phyloP scores from a whole-genome alignment of 2,888 invertebrate genomes.

The Acanthococcus lagerstroemiae region DNA sequence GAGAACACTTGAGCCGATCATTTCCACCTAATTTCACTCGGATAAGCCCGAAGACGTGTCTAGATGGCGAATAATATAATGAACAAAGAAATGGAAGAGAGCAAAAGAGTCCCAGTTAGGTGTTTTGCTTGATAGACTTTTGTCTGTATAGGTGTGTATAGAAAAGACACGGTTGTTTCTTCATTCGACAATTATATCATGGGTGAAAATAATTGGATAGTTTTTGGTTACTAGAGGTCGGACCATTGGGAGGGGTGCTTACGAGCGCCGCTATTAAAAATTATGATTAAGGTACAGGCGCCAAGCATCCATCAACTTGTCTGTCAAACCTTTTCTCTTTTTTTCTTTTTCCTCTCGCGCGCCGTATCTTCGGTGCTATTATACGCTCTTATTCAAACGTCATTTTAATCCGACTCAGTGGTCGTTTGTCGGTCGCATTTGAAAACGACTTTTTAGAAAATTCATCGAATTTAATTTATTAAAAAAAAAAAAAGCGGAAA shows the following conservation, averaged over 20 bases:
- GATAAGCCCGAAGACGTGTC: too few relatives aligned
- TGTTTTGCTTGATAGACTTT: too few relatives aligned
- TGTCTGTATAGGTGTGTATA: too few relatives aligned
- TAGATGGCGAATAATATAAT: too few relatives aligned
- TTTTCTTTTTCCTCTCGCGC: slow-evolving; percentile 10
- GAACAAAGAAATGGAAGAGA: too few relatives aligned
- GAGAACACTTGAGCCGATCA: too few relatives aligned
- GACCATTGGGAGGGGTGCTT: neutral
- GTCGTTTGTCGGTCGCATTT: slow-evolving; percentile 16
- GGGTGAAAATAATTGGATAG: slow-evolving; percentile 19
- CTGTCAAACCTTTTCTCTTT: slow-evolving; percentile 27
- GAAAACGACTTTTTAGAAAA: too few relatives aligned
- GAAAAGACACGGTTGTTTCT: neutral
- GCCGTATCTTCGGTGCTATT: neutral
- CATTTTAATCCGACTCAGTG: slow-evolving; percentile 15
- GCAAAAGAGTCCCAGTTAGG: too few relatives aligned
- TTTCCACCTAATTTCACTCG: too few relatives aligned
- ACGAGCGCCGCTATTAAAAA: slow-evolving; percentile 30
- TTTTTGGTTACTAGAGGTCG: slow-evolving; percentile 22
- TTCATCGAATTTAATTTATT: slow-evolving; percentile 26
- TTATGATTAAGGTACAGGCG: slow-evolving; percentile 29
- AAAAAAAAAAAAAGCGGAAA: too few relatives aligned
- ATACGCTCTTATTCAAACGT: slow-evolving; percentile 21
- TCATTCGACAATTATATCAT: slow-evolving; percentile 26
- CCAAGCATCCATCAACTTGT: slow-evolving; percentile 30